Conservation (phyloP, 2,113 vertebrate genomes). For the Paramisgurnus dabryanus region DNA sequence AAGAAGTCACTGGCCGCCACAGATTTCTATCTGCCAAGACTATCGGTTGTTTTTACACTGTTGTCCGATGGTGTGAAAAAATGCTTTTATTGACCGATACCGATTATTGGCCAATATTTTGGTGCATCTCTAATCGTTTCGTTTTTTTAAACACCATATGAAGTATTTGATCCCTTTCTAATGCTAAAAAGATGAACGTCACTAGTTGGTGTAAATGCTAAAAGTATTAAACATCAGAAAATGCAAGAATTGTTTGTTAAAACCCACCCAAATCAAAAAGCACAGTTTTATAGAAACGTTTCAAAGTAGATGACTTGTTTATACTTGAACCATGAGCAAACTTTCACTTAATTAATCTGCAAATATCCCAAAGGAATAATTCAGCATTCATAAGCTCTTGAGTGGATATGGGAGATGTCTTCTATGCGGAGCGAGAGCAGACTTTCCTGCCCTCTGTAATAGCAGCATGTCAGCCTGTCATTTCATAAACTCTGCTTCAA, state of each 20-base stretch:
- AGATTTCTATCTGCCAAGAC: too few relatives aligned
- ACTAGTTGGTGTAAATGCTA: conserved; percentile 2
- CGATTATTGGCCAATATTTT: too few relatives aligned
- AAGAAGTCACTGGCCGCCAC: too few relatives aligned
- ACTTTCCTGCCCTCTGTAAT: conserved; percentile 21
- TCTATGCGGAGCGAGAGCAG: neutral
- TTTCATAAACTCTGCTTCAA: conserved; percentile 26
- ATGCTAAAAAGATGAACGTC: neutral
- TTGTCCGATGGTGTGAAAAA: too few relatives aligned
- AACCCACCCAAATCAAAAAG: conserved; percentile 19
- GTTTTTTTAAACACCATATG: neutral
- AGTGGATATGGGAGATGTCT: conserved; percentile 6
- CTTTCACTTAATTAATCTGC: conserved; percentile 7
- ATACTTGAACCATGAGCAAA: conserved; percentile 9
- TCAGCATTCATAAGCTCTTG: neutral
- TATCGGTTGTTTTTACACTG: too few relatives aligned
- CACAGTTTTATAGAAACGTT: conserved; percentile 30
- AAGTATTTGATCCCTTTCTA: neutral
- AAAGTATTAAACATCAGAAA: neutral
- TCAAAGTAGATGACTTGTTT: neutral
- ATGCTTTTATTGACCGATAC: too few relatives aligned
- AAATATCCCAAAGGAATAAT: conserved; percentile 10
- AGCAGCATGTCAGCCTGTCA: conserved; percentile 21
- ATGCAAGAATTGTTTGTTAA: neutral
- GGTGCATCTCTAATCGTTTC: neutral